These are phyloP conservation scores for Tenrec ecaudatus DNA, from an alignment of 2,113 vertebrate genomes.

Conservation along the genomic window DNA sequence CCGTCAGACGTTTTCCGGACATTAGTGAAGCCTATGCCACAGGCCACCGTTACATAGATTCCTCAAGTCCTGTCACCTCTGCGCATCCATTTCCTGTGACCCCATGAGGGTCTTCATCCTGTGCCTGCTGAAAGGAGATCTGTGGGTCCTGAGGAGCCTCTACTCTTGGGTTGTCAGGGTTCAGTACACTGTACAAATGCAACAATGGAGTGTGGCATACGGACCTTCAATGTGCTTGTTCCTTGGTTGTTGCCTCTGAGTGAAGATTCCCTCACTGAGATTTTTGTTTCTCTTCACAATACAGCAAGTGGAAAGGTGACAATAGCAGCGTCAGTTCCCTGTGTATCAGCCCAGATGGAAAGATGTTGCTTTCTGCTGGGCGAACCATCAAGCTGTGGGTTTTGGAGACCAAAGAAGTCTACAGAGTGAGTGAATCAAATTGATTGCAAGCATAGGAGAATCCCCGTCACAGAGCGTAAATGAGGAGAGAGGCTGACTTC, in stretches of 20 bases:
- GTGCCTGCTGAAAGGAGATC: not conserved
- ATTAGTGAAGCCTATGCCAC: not conserved
- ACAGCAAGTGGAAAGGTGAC: slow-evolving; percentile 99
- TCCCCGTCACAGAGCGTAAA: slow-evolving; percentile 15
- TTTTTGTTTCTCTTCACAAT: slow-evolving; percentile 65
- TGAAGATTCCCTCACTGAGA: slow-evolving; percentile 28
- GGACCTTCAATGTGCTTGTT: not conserved
- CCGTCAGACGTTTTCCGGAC: not conserved
- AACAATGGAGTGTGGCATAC: not conserved
- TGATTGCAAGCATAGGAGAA: slow-evolving; percentile 44
- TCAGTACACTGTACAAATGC: not conserved
- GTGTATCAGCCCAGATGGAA: slow-evolving; percentile 96
- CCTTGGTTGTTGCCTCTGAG: not conserved
- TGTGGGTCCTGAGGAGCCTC: not conserved
- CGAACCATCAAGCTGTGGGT: slow-evolving; percentile 98
- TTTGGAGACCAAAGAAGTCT: slow-evolving; percentile 98
- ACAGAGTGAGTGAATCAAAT: slow-evolving; percentile 91
- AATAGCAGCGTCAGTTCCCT: slow-evolving; percentile 93
- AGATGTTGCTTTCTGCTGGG: slow-evolving; percentile 96
- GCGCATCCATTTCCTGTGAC: not conserved
- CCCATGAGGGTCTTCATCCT: not conserved
- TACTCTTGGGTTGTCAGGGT: not conserved
- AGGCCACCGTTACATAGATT: not conserved
- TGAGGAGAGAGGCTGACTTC: not conserved
- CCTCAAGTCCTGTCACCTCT: too few relatives aligned